Base-by-base conservation (phyloP, 2,113 vertebrate species). In the Malurus alboscapulatus region DNA sequence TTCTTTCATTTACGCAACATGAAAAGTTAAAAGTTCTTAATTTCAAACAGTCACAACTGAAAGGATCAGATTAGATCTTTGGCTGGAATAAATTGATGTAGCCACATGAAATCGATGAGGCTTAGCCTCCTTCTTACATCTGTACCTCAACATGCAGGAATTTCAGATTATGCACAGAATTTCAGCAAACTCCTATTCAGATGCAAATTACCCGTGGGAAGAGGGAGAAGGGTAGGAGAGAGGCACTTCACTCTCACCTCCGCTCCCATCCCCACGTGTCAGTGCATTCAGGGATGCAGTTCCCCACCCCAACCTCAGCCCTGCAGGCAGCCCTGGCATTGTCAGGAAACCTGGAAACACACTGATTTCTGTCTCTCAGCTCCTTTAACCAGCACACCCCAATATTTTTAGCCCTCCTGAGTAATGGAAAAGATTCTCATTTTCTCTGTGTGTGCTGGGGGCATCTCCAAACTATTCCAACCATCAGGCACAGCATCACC, bases 241-340 rank as follows among this genome's bases (percentile, higher is more conserved):
- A 88, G 27, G 4, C 32, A 29, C 27, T 93, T 85, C 53, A 11
- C 40, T 58, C 11, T 72, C 85, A 68, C 45, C 83, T 92, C 54
- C 4, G 0, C 71, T 93, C 17, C 30, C 63, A 32, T 65, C 32
- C 40, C n/a, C 6, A 1, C 0, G 0, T 6, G 9, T 42, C 19
- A 67, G 20, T 14, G 17, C 36, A 29, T 0, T 3, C 20, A 77
- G 25, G 17, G 21, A 5, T 0, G 3, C 1, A 1, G n/a, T 18
- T 51, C 58, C 45, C 24, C 42, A 18, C 16, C 14, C 3, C 0
- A 8, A 34, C 2, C 4, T 0, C 77, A 87, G 55, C 32, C 59
- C 22, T 34, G 57, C 44, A 42, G 47, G 34, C 62, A 87, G 57
- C 62, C 34, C 51, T 22, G 32, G 3, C 3, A 2, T 36, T 57